These are phyloP conservation scores for Dynastes hyllus DNA, from an alignment of 2,888 invertebrate species.

Conservation along the genomic window DNA sequence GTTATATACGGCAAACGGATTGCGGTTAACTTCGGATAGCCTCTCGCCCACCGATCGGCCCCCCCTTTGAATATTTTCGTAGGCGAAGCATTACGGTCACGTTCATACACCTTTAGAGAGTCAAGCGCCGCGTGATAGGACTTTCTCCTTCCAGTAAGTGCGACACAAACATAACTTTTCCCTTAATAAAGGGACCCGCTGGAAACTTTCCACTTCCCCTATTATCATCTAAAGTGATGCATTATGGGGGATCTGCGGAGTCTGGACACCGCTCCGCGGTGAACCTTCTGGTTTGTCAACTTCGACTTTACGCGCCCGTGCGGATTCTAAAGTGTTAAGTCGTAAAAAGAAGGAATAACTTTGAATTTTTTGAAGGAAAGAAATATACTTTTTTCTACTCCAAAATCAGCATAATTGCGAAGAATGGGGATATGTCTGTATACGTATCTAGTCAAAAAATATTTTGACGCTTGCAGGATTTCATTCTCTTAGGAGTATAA, in stretches of 20 bases:
- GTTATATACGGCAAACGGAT: too few relatives aligned
- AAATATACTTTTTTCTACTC: too few relatives aligned
- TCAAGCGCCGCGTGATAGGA: not conserved
- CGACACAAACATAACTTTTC: constrained; percentile 30
- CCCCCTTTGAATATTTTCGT: not conserved
- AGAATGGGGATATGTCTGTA: not conserved
- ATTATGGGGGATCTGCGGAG: not conserved
- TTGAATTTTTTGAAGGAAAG: too few relatives aligned
- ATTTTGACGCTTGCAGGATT: too few relatives aligned
- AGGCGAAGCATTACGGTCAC: not conserved
- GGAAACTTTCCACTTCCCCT: constrained; percentile 38
- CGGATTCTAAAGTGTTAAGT: not conserved
- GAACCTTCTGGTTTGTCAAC: not conserved
- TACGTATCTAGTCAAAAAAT: too few relatives aligned
- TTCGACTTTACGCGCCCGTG: constrained; percentile 9
- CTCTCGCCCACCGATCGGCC: too few relatives aligned
- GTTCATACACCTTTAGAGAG: not conserved
- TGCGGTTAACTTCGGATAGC: not conserved
- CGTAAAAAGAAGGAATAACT: not conserved
- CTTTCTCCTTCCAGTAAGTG: constrained; percentile 5
- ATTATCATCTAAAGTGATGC: constrained; percentile 43
- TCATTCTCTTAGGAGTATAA: too few relatives aligned
- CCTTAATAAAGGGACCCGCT: constrained; percentile 34
- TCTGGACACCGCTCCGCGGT: constrained; percentile 6
- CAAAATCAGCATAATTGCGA: not conserved